Evolutionary conservation across 2,888 invertebrate species (phyloP).

Genomic region (Mythimna loreyi): DNA sequence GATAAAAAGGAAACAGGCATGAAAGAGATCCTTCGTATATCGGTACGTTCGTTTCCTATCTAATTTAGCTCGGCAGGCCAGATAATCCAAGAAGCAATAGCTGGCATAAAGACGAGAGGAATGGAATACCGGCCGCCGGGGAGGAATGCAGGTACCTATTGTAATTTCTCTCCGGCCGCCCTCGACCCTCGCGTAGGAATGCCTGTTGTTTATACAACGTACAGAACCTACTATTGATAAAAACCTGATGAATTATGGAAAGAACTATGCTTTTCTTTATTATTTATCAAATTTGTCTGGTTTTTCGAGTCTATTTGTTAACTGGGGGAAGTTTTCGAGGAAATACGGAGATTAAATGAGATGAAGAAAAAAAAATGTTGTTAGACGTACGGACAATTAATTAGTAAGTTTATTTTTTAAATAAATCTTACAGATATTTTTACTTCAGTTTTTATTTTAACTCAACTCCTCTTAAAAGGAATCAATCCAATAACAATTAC

Average conservation of each 20-base stretch:
- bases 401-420: not conserved
- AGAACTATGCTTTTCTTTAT: constrained; percentile 27
- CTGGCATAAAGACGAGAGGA: constrained; percentile 67
- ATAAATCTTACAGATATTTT: not conserved
- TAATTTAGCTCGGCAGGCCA: constrained; percentile 60
- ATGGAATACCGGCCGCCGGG: constrained; percentile 63
- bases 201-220: constrained; percentile 64
- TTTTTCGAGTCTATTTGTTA: constrained; percentile 8
- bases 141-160: constrained; percentile 67
- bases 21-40: constrained; percentile 41
- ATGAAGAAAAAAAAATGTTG: constrained; percentile 1
- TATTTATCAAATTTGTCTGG: constrained; percentile 28
- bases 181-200: constrained; percentile 64
- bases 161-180: constrained; percentile 61
- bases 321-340: not conserved
- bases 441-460: not conserved
- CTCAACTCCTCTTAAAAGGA: no score
- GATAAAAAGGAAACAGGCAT: constrained; percentile 44
- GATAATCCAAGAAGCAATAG: constrained; percentile 67
- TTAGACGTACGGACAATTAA: not conserved
- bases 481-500: not conserved
- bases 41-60: constrained; percentile 48
- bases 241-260: constrained; percentile 59
- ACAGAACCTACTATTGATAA: constrained; percentile 61
- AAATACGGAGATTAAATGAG: not conserved